Conservation (phyloP, 1,140 invertebrate species). For the Hirudo medicinalis region DNA sequence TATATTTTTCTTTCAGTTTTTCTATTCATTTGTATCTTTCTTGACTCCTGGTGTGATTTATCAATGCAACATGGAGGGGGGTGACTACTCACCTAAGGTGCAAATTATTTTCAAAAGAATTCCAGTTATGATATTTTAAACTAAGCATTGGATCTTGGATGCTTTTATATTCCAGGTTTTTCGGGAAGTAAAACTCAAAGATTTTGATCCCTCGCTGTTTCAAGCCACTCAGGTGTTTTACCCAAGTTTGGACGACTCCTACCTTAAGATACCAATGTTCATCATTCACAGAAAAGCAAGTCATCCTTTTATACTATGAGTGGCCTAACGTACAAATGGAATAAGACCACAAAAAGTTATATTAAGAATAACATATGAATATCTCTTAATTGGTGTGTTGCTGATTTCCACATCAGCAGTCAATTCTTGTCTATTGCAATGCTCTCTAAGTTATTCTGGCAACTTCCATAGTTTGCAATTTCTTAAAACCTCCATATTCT, state of each 20-base stretch:
- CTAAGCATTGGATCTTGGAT: not conserved
- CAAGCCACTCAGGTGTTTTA: constrained; percentile 85
- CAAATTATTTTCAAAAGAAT: not conserved
- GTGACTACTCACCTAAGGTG: not conserved
- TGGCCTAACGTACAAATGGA: no score
- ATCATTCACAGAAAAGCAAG: constrained; percentile 67
- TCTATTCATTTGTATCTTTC: constrained; percentile 86
- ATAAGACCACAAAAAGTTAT: no score
- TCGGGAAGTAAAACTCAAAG: constrained; percentile 66
- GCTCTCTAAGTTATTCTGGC: no score
- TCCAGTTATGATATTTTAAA: not conserved
- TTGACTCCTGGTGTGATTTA: constrained; percentile 81
- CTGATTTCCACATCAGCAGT: no score
- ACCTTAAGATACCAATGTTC: constrained; percentile 91
- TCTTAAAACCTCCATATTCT: no score
- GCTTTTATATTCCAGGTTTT: constrained; percentile 50
- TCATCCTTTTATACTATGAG: not conserved
- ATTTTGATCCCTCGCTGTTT: constrained; percentile 66
- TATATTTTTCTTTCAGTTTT: constrained; percentile 41
- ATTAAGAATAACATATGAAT: no score
- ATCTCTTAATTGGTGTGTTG: no score
- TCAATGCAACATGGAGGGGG: constrained; percentile 57
- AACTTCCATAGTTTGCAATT: no score
- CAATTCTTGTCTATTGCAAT: no score
- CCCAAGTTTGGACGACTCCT: constrained; percentile 66